phyloP scores from a whole-genome alignment of 2,888 invertebrate species.

The Graphium colonna region DNA sequence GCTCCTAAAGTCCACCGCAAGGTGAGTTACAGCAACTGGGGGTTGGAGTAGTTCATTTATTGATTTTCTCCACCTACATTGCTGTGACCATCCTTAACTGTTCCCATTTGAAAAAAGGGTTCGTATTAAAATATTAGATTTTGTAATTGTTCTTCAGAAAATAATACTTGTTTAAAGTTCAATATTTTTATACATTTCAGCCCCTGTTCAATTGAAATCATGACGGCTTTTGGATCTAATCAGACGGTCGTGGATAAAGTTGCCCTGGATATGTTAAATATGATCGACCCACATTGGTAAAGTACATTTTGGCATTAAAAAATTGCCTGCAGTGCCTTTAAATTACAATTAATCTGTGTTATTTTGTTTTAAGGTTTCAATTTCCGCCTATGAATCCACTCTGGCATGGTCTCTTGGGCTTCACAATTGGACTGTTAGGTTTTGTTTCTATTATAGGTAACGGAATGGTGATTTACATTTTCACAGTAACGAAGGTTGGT shows the following conservation, averaged over 20 bases:
- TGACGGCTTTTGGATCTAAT: neutral
- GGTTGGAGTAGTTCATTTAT: neutral
- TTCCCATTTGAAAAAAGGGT: neutral
- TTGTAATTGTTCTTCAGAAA: neutral
- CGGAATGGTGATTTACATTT: conserved; percentile 86
- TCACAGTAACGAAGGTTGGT: conserved; percentile 82
- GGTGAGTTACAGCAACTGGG: neutral
- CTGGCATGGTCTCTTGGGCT: conserved; percentile 89
- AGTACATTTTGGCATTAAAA: neutral
- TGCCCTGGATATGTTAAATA: neutral
- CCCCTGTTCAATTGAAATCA: neutral
- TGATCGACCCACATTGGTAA: neutral
- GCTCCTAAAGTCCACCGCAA: neutral
- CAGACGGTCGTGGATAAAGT: neutral
- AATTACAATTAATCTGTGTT: neutral
- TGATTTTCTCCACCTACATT: neutral
- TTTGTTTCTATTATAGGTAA: conserved; percentile 84
- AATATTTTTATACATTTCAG: neutral
- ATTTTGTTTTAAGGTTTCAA: conserved; percentile 82
- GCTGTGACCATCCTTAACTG: neutral
- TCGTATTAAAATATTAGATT: neutral
- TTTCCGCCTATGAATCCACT: conserved; percentile 93
- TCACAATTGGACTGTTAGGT: conserved; percentile 87
- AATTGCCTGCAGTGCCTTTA: neutral
- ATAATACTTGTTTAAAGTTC: neutral